Percentiles rank a stretch among this genome's conserved stretches.
Conservation (phyloP, 2,888 invertebrate species). For the Cryptus armator region DNA sequence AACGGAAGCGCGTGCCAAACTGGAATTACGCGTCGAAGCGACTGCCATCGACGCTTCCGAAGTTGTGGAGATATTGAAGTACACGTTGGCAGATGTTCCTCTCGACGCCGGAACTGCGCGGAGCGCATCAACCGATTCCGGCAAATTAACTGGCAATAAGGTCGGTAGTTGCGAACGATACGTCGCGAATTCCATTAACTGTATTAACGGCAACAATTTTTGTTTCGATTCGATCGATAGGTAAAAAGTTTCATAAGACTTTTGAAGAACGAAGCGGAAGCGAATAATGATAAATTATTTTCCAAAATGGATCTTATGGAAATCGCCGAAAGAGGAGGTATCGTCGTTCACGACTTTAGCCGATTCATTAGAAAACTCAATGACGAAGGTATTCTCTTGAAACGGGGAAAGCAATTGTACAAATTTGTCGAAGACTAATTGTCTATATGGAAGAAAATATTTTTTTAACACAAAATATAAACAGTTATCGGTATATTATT, state of each 20-base stretch:
- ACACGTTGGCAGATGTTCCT: constrained; percentile 84
- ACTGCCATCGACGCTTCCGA: constrained; percentile 93
- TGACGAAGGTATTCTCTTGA: constrained; percentile 93
- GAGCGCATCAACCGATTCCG: constrained; percentile 86
- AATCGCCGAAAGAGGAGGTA: constrained; percentile 89
- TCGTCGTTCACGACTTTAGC: constrained; percentile 89
- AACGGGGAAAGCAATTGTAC: constrained; percentile 92
- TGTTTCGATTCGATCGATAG: constrained; percentile 37
- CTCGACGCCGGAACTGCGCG: constrained; percentile 77
- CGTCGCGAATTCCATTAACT: not conserved
- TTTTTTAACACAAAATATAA: constrained; percentile 2
- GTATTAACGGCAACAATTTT: constrained; percentile 78
- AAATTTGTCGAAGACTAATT: constrained; percentile 87
- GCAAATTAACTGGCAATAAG: constrained; percentile 86
- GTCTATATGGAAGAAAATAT: not conserved
- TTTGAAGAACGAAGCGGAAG: constrained; percentile 89
- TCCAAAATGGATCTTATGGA: constrained; percentile 91
- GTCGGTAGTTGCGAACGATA: constrained; percentile 67
- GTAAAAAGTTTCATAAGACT: constrained; percentile 90
- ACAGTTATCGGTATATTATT: not conserved
- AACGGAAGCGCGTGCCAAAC: constrained; percentile 94
- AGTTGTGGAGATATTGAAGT: constrained; percentile 93
- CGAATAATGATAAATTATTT: constrained; percentile 90
- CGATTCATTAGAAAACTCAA: constrained; percentile 93
- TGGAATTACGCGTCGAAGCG: constrained; percentile 93